Percentiles rank a stretch among this genome's conserved stretches.
phyloP scores from a whole-genome alignment of 1,140 invertebrate genomes.

The Eupristina koningsbergeri region DNA sequence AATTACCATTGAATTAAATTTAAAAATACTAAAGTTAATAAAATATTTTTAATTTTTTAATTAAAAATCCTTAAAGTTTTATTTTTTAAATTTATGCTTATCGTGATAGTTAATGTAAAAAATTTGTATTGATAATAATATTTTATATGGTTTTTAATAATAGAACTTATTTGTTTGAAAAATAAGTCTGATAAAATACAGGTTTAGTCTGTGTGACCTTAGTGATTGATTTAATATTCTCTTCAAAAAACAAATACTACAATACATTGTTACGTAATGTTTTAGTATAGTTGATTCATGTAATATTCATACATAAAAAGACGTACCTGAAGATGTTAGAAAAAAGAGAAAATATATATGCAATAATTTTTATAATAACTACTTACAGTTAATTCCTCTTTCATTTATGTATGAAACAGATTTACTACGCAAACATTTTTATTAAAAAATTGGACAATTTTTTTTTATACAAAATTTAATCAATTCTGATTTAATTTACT shows the following conservation, averaged over 20 bases:
- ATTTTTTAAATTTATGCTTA: too few relatives aligned
- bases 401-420: background rate
- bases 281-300: background rate
- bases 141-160: too few relatives aligned
- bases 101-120: too few relatives aligned
- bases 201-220: slow-evolving; percentile 17
- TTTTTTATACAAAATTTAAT: background rate
- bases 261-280: background rate
- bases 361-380: background rate
- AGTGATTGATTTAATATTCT: slow-evolving; percentile 21
- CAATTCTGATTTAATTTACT: background rate
- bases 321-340: background rate
- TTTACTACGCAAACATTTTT: background rate
- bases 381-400: background rate
- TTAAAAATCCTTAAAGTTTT: too few relatives aligned
- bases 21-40: too few relatives aligned
- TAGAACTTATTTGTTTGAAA: too few relatives aligned
- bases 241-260: background rate
- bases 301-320: background rate
- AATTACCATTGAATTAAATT: too few relatives aligned
- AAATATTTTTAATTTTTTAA: too few relatives aligned
- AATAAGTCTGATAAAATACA: too few relatives aligned
- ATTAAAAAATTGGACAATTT: background rate
- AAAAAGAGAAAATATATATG: too few relatives aligned
- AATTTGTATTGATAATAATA: too few relatives aligned